phyloP scores from a whole-genome alignment of 1,140 invertebrate species.

The Philopotamus ludificatus region DNA sequence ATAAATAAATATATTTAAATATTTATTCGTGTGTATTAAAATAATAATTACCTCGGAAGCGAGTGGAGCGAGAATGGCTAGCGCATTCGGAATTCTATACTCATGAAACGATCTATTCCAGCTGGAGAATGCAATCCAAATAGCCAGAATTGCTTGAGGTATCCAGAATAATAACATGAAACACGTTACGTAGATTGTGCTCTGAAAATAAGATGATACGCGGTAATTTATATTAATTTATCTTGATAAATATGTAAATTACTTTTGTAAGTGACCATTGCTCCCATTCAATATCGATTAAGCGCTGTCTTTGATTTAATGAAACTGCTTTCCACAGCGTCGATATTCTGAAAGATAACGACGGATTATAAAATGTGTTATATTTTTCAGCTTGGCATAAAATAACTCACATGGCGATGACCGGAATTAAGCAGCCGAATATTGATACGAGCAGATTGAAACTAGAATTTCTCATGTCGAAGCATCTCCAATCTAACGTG shows the following conservation, averaged over 20 bases:
- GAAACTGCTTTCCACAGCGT: conserved; percentile 33
- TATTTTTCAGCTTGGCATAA: conserved; percentile 11
- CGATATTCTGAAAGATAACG: conserved; percentile 23
- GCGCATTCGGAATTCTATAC: conserved; percentile 46
- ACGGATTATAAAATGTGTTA: not conserved
- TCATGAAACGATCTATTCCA: conserved; percentile 43
- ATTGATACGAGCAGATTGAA: conserved; percentile 50
- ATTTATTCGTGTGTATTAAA: not conserved
- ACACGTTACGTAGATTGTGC: conserved; percentile 47
- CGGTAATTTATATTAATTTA: not conserved
- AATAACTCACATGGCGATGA: conserved; percentile 51
- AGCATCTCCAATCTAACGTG: conserved; percentile 50
- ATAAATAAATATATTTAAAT: too few species aligned
- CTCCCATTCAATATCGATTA: conserved; percentile 32
- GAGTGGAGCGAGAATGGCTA: conserved; percentile 52
- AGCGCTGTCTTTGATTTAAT: conserved; percentile 21
- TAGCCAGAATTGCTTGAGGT: conserved; percentile 48
- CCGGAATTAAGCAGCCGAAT: conserved; percentile 50
- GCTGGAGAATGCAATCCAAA: conserved; percentile 46
- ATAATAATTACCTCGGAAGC: conserved; percentile 50
- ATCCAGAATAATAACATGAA: conserved; percentile 52
- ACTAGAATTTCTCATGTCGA: conserved; percentile 48
- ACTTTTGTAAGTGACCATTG: conserved; percentile 39
- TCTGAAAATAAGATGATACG: conserved; percentile 44
- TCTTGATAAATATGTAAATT: not conserved